A percentile compares a stretch with the other conserved stretches of the same genome.
These are phyloP conservation scores for Mizuhopecten yessoensis DNA, from an alignment of 1,140 invertebrate genomes.

Conservation along the genomic window DNA sequence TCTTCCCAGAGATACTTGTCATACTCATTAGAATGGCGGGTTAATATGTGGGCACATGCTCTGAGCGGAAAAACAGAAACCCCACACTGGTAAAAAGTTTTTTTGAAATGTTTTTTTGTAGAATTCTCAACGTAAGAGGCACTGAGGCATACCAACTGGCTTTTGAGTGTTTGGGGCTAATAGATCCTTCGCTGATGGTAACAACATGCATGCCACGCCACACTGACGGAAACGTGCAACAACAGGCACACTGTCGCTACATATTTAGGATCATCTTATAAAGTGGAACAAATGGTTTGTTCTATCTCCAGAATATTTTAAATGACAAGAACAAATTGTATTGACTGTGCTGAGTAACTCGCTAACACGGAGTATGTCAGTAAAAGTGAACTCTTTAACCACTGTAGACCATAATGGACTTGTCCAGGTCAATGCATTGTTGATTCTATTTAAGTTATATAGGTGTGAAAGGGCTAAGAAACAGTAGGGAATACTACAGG, in stretches of 20 bases:
- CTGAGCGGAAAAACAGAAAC: constrained; percentile 9
- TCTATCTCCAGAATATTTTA: background rate
- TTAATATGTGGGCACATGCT: background rate
- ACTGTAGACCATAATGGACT: too few relatives aligned
- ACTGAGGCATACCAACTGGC: constrained; percentile 36
- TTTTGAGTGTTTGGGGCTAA: constrained; percentile 16
- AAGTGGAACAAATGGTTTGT: constrained; percentile 29
- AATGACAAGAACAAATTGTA: background rate
- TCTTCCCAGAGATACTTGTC: background rate
- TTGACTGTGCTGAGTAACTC: too few relatives aligned
- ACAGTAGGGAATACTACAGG: background rate
- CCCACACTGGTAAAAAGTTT: constrained; percentile 33
- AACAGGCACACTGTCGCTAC: background rate
- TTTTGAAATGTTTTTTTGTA: background rate
- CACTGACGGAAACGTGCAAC: background rate
- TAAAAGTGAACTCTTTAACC: too few relatives aligned
- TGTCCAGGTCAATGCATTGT: too few relatives aligned
- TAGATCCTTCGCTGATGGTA: background rate
- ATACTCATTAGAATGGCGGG: background rate
- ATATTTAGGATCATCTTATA: constrained; percentile 12
- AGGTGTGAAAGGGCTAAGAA: background rate
- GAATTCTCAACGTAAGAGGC: background rate
- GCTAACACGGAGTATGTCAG: too few relatives aligned
- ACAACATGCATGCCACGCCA: background rate
- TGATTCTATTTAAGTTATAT: too few relatives aligned